Base-by-base conservation (phyloP, 2,888 invertebrate genomes). In the Lobophora halterata region DNA sequence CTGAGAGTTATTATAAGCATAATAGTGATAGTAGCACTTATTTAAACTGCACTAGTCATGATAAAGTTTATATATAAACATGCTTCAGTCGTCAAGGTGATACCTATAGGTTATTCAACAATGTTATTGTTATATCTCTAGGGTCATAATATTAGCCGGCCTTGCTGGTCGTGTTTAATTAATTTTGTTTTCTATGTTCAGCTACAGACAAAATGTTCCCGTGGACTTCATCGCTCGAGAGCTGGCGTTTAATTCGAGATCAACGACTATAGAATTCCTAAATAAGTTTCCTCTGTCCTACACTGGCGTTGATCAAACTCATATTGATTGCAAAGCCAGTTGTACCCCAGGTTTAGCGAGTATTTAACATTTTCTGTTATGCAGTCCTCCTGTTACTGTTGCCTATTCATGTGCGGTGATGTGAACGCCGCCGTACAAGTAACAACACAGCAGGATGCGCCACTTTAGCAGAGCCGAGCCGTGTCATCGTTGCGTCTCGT, bases 301-400 rank as follows among this genome's bases (percentile, higher is more conserved):
- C 87, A 88, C 90, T 78, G 93, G 92, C 85, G 75, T 87, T 66
- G 89, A 90, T 83, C 90, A 91, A 58, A 90, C 89, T 73, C 91
- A 90, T 83, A 90, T 97, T 80, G 97, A 97, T 93, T 97, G 97
- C 91, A 97, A 97, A 91, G 91, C 91, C 78, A 93, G 93, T n/a
- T n/a, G n/a, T 86, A 89, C 89, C 75, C 79, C 88, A 63, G 83
- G 82, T 70, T 71, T 91, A 66, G 76, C 86, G 50, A 89, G 75
- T 82, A 87, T 90, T 66, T 90, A 87, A 87, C 82, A 85, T 80
- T 74, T 75, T 75, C 66, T 81, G 57, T 71, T 74, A 60, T 70
- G 77, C 73, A 71, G 71, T 61, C 69, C 57, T 73, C 73, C 68
- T 70, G 68, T 71, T 67, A 59, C 72, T 61, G 70, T 79, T 65